Evolutionary conservation across 2,888 invertebrate genomes (phyloP).

Genomic region (Campoletis raptor): DNA sequence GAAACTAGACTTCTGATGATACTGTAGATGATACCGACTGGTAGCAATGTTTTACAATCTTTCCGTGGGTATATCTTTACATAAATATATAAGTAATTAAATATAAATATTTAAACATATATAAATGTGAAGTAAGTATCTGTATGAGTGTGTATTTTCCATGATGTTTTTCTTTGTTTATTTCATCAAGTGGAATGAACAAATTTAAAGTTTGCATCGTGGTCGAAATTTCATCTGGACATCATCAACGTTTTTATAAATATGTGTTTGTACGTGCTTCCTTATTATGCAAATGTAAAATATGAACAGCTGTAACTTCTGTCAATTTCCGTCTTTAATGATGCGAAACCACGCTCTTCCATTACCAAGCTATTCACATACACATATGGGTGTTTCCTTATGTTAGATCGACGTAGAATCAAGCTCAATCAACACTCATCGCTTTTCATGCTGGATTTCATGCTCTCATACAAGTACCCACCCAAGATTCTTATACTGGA

Average conservation of each 20-base stretch:
- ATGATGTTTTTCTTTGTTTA: slow-evolving; percentile 8
- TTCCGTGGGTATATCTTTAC: slow-evolving; percentile 54
- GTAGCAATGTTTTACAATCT: slow-evolving; percentile 31
- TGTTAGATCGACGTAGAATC: slow-evolving; percentile 18
- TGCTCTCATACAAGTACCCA: slow-evolving; percentile 32
- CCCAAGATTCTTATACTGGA: slow-evolving; percentile 6
- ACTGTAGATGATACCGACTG: slow-evolving; percentile 63
- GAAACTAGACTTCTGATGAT: slow-evolving; percentile 51
- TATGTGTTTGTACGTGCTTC: not conserved
- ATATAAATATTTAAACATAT: not conserved
- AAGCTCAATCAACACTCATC: slow-evolving; percentile 26
- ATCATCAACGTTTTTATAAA: not conserved
- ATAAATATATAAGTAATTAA: not conserved
- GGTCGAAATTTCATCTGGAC: not conserved
- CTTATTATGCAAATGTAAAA: not conserved
- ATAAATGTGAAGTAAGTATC: too few species aligned
- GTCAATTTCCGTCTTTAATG: not conserved
- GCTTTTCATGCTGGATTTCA: slow-evolving; percentile 35
- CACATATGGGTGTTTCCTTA: not conserved
- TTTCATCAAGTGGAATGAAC: not conserved
- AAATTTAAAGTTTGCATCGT: slow-evolving; percentile 8
- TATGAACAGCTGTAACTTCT: not conserved
- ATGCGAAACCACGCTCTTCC: not conserved
- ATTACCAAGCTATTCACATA: slow-evolving; percentile 5
- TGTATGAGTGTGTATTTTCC: not conserved